Evolutionary conservation across 2,113 vertebrate genomes (phyloP).

Genomic region (Motacilla alba): DNA sequence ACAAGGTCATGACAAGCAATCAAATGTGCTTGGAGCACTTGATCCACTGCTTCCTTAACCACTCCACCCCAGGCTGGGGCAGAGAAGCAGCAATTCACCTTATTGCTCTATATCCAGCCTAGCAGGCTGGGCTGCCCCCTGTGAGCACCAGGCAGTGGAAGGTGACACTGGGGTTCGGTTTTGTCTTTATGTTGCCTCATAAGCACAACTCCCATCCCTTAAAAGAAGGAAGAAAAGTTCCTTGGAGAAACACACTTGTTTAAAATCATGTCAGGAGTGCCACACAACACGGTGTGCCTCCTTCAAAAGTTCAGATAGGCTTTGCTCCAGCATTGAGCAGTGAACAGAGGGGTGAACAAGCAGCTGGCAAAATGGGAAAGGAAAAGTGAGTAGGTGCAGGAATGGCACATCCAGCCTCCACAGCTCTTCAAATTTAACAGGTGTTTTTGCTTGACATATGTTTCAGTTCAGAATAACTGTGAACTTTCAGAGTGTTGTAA

Average conservation of each 20-base stretch:
- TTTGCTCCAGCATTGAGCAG: accelerated
- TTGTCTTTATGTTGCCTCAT: accelerated
- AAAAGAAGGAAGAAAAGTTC: background rate
- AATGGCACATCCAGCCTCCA: too few relatives aligned
- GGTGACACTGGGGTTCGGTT: background rate
- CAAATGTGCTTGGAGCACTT: background rate
- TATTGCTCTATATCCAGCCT: background rate
- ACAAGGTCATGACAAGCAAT: background rate
- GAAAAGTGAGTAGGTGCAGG: background rate
- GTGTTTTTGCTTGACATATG: background rate
- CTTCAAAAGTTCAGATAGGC: background rate
- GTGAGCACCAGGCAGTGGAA: background rate
- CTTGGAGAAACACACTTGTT: background rate
- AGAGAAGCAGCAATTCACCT: background rate
- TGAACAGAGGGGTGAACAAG: background rate
- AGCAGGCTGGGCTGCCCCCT: background rate
- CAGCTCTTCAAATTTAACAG: background rate
- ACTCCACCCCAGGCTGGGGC: background rate
- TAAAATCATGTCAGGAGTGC: background rate
- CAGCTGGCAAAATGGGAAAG: background rate
- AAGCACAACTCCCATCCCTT: background rate
- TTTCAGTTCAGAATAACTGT: background rate
- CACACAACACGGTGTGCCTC: accelerated
- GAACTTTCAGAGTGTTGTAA: background rate
- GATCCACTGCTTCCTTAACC: background rate